These are phyloP conservation scores for Scytalopus superciliaris DNA, from an alignment of 2,113 vertebrate genomes.

Conservation along the genomic window DNA sequence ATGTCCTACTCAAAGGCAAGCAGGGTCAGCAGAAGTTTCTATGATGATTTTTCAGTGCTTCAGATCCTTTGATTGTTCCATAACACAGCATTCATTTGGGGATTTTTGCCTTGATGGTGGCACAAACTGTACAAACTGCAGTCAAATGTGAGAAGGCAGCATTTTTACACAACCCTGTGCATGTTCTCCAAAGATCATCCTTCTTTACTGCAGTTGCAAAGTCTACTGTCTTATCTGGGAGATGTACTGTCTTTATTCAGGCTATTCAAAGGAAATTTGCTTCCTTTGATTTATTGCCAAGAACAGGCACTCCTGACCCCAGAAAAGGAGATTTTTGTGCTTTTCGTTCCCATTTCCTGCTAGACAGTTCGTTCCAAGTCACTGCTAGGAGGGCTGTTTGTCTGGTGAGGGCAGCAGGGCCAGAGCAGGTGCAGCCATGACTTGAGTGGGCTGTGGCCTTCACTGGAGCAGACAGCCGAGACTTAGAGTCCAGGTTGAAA, in stretches of 20 bases:
- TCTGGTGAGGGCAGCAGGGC: background rate
- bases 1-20: background rate
- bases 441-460: background rate
- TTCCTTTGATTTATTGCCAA: slow-evolving; percentile 45
- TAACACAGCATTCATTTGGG: background rate
- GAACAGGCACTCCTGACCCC: slow-evolving; percentile 1
- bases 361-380: slow-evolving; percentile 13
- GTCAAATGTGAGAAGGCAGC: background rate
- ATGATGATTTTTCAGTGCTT: background rate
- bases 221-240: background rate
- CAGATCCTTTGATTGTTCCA: background rate
- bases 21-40: background rate
- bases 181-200: background rate
- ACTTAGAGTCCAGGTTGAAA: background rate
- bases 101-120: background rate
- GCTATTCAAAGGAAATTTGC: slow-evolving; percentile 19
- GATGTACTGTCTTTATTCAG: background rate
- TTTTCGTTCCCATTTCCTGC: background rate
- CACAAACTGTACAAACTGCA: background rate
- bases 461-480: background rate
- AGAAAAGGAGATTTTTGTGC: background rate
- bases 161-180: background rate
- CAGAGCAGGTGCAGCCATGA: background rate
- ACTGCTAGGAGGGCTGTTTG: background rate
- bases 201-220: background rate